Evolutionary conservation across 2,888 invertebrate genomes (phyloP), one percentile per base, ranked within the genome.

Genomic region (Lycophotia porphyrea): DNA sequence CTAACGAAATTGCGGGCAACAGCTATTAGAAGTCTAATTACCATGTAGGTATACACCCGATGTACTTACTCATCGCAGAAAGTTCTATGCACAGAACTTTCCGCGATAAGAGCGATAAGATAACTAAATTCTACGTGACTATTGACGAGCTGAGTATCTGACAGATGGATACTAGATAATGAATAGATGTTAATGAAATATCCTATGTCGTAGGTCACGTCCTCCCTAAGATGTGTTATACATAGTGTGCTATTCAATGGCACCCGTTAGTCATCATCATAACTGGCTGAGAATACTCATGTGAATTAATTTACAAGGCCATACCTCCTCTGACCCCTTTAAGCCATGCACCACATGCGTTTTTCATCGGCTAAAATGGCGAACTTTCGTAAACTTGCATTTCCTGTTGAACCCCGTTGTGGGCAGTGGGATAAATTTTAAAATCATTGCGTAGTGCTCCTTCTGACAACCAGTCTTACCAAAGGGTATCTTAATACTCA

Each of bases 161-260:
- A 52, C 52, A 11, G 21, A 47, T 18, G 47, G 18, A 18, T 31
- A 27, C 1, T 44, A 44, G 24, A 68, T 27, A 5, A 3, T 39
- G 24, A 15, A 36, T 1, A 4, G 1, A 18, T 39, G 3, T 42
- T 36, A 42, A 58, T 42, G 9, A 13, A 39, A 52, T 42, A 5
- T 42, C 34, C 34, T 18, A 49, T 31, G 75, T 31, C 36, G 18
- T 75, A 65, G 39, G 47, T 60, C 66, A 75, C 31, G 42, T 66
- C 21, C 21, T 24, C 11, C 7, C 8, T n/a, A 18, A 8, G 9
- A 52, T 63, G 34, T 24, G 27, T 34, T 7, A 74, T 42, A 24
- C 0, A 39, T 24, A 39, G 24, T 24, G 39, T 67, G 68, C n/a
- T 31, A 71, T 66, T 27, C 4, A 67, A 49, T 70, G n/a, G 15